Evolutionary conservation across 2,113 vertebrate genomes (phyloP), one percentile per base, ranked within the genome.

Genomic region (Pelecanoides urinatrix): DNA sequence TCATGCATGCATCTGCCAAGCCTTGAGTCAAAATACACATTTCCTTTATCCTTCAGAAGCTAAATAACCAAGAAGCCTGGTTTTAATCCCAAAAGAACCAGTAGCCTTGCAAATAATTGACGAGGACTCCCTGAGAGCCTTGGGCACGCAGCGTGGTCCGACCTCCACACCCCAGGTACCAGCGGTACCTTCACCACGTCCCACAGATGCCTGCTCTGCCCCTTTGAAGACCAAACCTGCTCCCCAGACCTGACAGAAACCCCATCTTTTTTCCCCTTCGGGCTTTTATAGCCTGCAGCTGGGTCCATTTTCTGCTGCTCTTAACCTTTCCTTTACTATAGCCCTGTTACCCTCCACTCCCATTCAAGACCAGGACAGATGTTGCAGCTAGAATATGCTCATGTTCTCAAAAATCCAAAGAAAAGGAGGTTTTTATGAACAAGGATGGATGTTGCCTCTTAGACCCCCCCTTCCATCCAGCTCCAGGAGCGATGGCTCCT

Each of bases 211-310:
- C 56, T 13, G 4, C 29, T 52, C 38, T 66, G 49, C 26, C 10
- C 56, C 42, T 32, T 11, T 13, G 3, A 73, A 79, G n/a, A 47
- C 10, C 53, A 86, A 49, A 32, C 23, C 30, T 55, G n/a, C 17
- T 49, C 47, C 53, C 40, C 70, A 22, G 25, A 27, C 14, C 30
- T 32, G 21, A 16, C 27, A 68, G 47, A 45, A 78, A 9, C 6
- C 3, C 5, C 7, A 3, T 6, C 6, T 30, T 49, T 26, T 2
- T 1, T 7, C 5, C 8, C 1, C 4, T 68, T 55, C 13, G 13
- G 27, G 40, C 30, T 74, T 62, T 53, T 27, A 27, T 13, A 86
- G 20, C n/a, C 62, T 55, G 62, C 34, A 55, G 45, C 8, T 25
- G 29, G 21, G 21, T 27, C 16, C 22, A 34, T 23, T 61, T 76